Conservation (phyloP, 2,113 vertebrate species). For the Psilopogon haemacephalus region DNA sequence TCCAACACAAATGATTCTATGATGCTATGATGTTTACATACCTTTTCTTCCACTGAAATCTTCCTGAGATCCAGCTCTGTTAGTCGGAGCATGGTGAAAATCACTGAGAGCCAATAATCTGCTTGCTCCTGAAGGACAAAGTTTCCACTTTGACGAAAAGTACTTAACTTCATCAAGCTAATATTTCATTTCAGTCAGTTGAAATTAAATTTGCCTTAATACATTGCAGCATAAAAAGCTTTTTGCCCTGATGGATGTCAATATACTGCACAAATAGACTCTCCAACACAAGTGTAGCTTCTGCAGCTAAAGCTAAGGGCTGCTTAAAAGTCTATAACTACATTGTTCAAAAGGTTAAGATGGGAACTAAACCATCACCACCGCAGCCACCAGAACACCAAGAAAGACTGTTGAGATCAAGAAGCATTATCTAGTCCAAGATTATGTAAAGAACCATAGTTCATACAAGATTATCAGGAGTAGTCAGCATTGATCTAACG, state of each 20-base stretch:
- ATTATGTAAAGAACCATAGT: background rate
- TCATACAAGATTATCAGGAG: background rate
- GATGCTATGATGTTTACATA: slow-evolving; percentile 10
- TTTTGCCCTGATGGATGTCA: background rate
- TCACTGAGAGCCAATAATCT: slow-evolving; percentile 80
- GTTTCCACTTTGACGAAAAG: background rate
- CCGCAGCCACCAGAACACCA: background rate
- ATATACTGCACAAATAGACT: background rate
- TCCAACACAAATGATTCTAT: too few species aligned
- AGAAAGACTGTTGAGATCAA: background rate
- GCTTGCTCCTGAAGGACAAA: slow-evolving; percentile 76
- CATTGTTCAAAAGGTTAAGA: background rate
- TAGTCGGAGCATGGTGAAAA: slow-evolving; percentile 85
- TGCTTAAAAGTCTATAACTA: background rate
- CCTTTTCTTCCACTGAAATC: slow-evolving; percentile 89
- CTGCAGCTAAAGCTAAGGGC: background rate
- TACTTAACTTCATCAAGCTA: background rate
- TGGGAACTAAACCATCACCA: background rate
- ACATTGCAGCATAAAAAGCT: background rate
- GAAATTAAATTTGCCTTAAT: background rate
- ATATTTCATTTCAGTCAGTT: accelerated
- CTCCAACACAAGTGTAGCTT: background rate
- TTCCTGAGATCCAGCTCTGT: slow-evolving; percentile 83
- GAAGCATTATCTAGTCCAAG: background rate
- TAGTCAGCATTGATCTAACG: too few species aligned